Evolutionary conservation across 2,888 invertebrate genomes (phyloP), one percentile per base, ranked within the genome.

Genomic region (Andricus quercusramuli): DNA sequence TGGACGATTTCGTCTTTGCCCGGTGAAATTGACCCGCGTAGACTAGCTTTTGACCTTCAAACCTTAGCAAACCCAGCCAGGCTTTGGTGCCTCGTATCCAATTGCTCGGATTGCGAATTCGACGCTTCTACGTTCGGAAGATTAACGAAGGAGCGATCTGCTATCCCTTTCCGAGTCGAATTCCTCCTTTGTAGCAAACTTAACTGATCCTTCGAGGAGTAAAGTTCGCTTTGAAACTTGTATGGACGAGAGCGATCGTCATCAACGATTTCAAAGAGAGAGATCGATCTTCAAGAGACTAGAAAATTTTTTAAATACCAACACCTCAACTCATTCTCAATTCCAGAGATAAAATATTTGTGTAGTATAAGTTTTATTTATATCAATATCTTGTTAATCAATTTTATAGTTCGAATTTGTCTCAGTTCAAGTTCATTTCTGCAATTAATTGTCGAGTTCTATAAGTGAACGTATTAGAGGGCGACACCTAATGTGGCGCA

Each of bases 21-120:
- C 77, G 62, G 80, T 82, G 86, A 88, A 89, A 89, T 89, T 86
- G 88, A 88, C 85, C 88, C 85, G 84, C 80, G 83, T 83, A 80
- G 83, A 82, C 84, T 86, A 83, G 85, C 88, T 86, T 86, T 90
- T 87, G 86, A 88, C 87, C 89, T 86, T 87, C 87, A 77, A 84
- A 80, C 86, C 83, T 83, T 82, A 79, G 78, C 78, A 83, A 85
- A 84, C 80, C 81, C 77, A 74, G 77, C 79, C 80, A 81, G 80
- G 82, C 79, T 81, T 78, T 65, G 81, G 86, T 78, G 81, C 83
- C 79, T 74, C 84, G 83, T 84, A 86, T 89, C 88, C 87, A 87
- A 89, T 89, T 89, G 90, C 86, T 83, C 82, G 83, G 84, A 90
- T 88, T 87, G 86, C 87, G 87, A 90, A 90, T 88, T 86, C 88